Percentiles rank a stretch among this genome's conserved stretches.
These are phyloP conservation scores for Myotis vivesi DNA, from an alignment of 2,797 vertebrate genomes.

Conservation along the genomic window DNA sequence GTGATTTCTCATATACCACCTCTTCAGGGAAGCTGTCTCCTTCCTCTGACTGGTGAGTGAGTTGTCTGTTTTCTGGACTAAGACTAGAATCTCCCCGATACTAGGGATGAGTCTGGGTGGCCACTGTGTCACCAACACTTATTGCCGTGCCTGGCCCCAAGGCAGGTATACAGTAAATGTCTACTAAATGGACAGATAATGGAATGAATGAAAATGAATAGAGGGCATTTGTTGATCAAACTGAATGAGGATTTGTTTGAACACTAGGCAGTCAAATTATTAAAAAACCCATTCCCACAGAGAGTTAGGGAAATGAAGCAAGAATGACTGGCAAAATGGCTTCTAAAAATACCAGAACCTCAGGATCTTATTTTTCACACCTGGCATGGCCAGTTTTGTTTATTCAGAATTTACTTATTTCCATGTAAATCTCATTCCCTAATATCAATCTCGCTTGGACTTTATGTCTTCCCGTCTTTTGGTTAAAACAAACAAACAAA, in stretches of 20 bases:
- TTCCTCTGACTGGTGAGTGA: not conserved
- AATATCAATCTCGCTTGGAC: constrained; percentile 39
- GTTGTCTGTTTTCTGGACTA: constrained; percentile 10
- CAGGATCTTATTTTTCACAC: constrained; percentile 73
- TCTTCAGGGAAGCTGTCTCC: not conserved
- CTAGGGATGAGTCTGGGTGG: not conserved
- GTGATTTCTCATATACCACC: not conserved
- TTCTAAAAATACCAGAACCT: constrained; percentile 73
- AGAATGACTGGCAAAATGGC: constrained; percentile 73
- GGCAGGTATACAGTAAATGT: not conserved
- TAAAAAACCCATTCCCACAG: constrained; percentile 36
- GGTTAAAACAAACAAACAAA: not conserved
- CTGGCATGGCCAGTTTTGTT: constrained; percentile 73
- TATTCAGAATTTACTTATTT: constrained; percentile 74
- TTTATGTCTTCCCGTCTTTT: constrained; percentile 35
- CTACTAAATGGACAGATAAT: not conserved
- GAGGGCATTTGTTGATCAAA: not conserved
- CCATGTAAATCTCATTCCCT: constrained; percentile 76
- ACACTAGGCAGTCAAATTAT: constrained; percentile 40
- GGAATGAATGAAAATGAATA: not conserved
- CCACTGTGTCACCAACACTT: not conserved
- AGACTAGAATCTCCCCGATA: not conserved
- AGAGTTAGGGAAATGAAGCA: constrained; percentile 75
- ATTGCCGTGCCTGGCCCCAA: not conserved
- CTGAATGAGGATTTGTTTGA: constrained; percentile 43